Evolutionary conservation across 2,888 invertebrate genomes (phyloP), one percentile per base, ranked within the genome.

Genomic region (Eristalinus aeneus): DNA sequence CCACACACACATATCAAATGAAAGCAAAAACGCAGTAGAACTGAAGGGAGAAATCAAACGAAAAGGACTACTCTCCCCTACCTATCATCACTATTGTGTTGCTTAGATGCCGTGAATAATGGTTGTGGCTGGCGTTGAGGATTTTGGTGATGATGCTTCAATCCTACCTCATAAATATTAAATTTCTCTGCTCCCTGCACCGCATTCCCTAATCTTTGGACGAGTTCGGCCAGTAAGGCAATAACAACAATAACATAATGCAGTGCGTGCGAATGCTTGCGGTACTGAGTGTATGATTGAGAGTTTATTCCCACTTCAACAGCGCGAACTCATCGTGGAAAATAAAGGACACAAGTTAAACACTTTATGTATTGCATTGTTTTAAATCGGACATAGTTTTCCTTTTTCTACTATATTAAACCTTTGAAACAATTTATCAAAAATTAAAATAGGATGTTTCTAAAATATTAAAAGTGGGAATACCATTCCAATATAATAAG

Each of bases 121-220:
- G 79, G 74, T 65, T 79, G 84, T 74, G 84, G 79, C 78, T 79
- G 75, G 69, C 77, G 77, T 74, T 79, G 61, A 84, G 84, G 84
- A 84, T 84, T 84, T 84, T 36, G 78, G 74, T 79, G 78, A 83
- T 83, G 78, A 78, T 83, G 83, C 78, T 74, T 83, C 78, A 83
- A 78, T 78, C 78, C 78, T 78, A 65, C 78, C 74, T 84, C 78
- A 79, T 84, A 79, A 84, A 84, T 84, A 84, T 74, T 79, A 69
- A 79, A 65, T 79, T 79, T 84, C 65, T 39, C 64, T 77, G 77
- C 36, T 78, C 69, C 72, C 39, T 68, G 64, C 72, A 78, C 63
- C 27, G 10, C 31, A 9, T 22, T 23, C 65, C 63, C 39, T 61
- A 81, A 53, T 39, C 12, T 46, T 54, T 31, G 36, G 39, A 61